Evolutionary conservation across 1,140 invertebrate species (phyloP), one percentile per base, ranked within the genome.

Genomic region (Paraescarpia echinospica): DNA sequence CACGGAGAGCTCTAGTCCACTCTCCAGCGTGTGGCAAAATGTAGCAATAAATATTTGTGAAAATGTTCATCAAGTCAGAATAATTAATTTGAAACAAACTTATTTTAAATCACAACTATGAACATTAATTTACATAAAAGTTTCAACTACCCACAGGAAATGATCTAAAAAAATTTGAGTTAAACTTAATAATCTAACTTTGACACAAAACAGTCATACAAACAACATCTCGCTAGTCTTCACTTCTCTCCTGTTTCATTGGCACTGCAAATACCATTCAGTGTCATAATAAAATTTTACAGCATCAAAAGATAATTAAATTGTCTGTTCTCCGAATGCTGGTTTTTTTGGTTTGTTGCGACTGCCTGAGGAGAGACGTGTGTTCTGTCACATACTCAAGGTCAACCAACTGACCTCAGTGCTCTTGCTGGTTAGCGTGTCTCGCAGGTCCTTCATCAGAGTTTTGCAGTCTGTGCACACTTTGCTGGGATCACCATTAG

Each of bases 391-490:
- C 18, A 77, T 77, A 77, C 59, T 77, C 59, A 77, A 77, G 14
- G 59, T 77, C 59, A 77, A 31, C 14, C 59, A 27, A 77, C 59
- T 77, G 18, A 77, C 59, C 90, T 90, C 90, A 14, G 90, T 90
- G 18, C 12, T 33, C 33, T 34, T 33, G 33, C 33, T 48, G 34
- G 41, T 51, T 9, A 91, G 33, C 0, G 34, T 33, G 48, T 35
- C 41, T 2, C 41, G 34, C n/a, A 91, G 34, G 91, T 91, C 91
- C 48, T 91, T 33, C 1, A 91, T 48, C 34, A 91, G 48, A 18
- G 34, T 91, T 34, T 91, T 91, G 91, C 91, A 91, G 91, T 91
- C 91, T 8, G 91, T 51, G 35, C 89, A 90, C 34, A 90, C 35
- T 18, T 77, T 77, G 27, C 59, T 77, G 33, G 89, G 18, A 33